Conservation (phyloP, 2,797 vertebrate species). For the Melanotaenia trifasciata region DNA sequence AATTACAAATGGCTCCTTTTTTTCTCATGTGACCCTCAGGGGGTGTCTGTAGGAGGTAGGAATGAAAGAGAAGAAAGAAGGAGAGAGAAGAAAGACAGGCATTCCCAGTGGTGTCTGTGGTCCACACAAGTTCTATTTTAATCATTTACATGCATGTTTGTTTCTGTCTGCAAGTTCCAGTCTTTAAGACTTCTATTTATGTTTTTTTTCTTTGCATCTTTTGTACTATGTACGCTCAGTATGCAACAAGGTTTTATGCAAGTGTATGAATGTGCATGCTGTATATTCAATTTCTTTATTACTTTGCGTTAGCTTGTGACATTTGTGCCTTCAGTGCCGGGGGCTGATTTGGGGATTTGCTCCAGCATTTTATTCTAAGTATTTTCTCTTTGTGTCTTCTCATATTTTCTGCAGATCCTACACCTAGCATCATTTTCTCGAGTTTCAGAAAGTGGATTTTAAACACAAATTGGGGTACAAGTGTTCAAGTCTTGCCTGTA, state of each 20-base stretch:
- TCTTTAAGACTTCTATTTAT: neutral
- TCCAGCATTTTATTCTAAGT: neutral
- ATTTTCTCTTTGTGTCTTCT: constrained; percentile 10
- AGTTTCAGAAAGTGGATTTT: constrained; percentile 29
- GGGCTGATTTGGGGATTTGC: constrained; percentile 5
- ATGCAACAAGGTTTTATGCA: neutral
- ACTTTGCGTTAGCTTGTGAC: neutral
- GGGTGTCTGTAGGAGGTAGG: constrained; percentile 19
- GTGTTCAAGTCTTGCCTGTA: constrained; percentile 17
- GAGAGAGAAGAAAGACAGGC: neutral
- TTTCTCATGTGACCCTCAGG: constrained; percentile 4
- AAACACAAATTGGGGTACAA: constrained; percentile 54
- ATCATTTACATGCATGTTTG: neutral
- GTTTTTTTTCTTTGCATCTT: neutral
- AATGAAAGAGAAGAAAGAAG: constrained; percentile 9
- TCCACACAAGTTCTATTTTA: constrained; percentile 9
- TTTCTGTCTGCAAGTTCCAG: constrained; percentile 5
- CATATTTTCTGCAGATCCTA: constrained; percentile 17
- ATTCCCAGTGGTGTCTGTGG: constrained; percentile 8
- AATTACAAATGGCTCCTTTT: constrained; percentile 7
- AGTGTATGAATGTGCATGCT: neutral
- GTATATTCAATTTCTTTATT: neutral
- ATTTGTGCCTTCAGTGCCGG: neutral
- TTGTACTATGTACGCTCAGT: neutral
- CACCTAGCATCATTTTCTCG: constrained; percentile 27